Evolutionary conservation across 23 tunicate genomes (phyloP).

Genomic region (Pegea sp.): DNA sequence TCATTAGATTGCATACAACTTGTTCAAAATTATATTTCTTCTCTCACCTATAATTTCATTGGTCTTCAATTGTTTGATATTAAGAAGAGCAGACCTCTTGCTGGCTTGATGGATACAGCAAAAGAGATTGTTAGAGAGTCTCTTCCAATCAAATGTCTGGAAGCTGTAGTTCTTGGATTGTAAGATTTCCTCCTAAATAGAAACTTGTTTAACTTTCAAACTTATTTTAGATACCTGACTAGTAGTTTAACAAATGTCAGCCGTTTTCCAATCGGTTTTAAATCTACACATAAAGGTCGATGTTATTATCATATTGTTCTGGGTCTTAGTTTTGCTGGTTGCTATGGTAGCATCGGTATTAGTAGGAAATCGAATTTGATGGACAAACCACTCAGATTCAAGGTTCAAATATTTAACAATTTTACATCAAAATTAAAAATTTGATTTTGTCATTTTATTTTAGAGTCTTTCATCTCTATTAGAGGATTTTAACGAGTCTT

Average conservation of each 20-base stretch:
- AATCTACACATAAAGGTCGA: constrained; percentile 61
- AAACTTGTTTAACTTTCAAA: too few species aligned
- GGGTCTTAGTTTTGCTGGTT: constrained; percentile 38
- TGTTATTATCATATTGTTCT: constrained; percentile 77
- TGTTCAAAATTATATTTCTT: constrained; percentile 36
- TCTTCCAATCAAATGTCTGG: constrained; percentile 86
- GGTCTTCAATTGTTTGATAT: constrained; percentile 88
- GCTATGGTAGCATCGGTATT: constrained; percentile 62
- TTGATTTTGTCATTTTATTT: neutral
- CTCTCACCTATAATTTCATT: constrained; percentile 54
- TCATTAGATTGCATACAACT: constrained; percentile 10
- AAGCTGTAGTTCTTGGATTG: constrained; percentile 68
- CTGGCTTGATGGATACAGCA: constrained; percentile 81
- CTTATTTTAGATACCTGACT: constrained; percentile 59
- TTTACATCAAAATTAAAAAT: neutral
- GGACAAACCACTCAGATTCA: constrained; percentile 70
- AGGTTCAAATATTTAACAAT: constrained; percentile 4
- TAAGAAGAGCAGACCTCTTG: constrained; percentile 33
- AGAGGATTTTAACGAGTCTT: constrained; percentile 27
- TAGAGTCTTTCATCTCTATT: constrained; percentile 24
- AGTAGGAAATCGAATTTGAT: constrained; percentile 58
- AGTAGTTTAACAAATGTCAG: constrained; percentile 27
- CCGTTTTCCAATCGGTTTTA: constrained; percentile 84
- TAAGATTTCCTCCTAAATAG: too few species aligned
- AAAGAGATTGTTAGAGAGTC: constrained; percentile 61